These are phyloP conservation scores for Laspeyria flexula DNA, from an alignment of 2,888 invertebrate genomes.

Conservation along the genomic window DNA sequence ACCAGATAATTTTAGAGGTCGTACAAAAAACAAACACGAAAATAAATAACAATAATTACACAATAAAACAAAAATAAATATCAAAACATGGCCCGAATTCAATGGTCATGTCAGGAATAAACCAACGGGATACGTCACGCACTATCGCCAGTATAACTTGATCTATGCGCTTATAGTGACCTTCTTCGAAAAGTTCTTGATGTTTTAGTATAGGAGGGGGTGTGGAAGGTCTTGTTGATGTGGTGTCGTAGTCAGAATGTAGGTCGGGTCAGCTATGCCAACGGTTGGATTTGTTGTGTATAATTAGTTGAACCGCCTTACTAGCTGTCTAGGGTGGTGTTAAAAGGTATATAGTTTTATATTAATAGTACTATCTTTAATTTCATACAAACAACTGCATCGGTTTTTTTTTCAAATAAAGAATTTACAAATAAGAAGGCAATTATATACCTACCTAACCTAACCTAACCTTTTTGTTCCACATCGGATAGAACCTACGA, in stretches of 20 bases:
- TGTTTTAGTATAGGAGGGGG: slow-evolving; percentile 4
- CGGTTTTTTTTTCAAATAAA: too few species aligned
- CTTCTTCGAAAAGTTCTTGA: background rate
- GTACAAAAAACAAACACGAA: background rate
- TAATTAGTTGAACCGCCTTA: slow-evolving; percentile 50
- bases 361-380: too few species aligned
- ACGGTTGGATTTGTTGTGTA: slow-evolving; percentile 37
- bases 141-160: slow-evolving; percentile 36
- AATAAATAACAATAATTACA: slow-evolving; percentile 17
- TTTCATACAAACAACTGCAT: too few species aligned
- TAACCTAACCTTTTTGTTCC: too few species aligned
- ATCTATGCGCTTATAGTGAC: slow-evolving; percentile 13
- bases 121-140: slow-evolving; percentile 34
- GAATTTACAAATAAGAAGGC: too few species aligned
- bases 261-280: slow-evolving; percentile 55
- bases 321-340: slow-evolving; percentile 7
- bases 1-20: background rate
- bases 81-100: slow-evolving; percentile 33
- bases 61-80: slow-evolving; percentile 24
- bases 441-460: too few species aligned
- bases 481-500: too few species aligned
- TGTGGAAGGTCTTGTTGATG: slow-evolving; percentile 25
- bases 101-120: slow-evolving; percentile 44
- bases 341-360: background rate
- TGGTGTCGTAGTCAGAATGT: slow-evolving; percentile 45